These are phyloP conservation scores for Cyanoramphus novaezelandiae DNA, from an alignment of 2,113 vertebrate species.

Conservation along the genomic window DNA sequence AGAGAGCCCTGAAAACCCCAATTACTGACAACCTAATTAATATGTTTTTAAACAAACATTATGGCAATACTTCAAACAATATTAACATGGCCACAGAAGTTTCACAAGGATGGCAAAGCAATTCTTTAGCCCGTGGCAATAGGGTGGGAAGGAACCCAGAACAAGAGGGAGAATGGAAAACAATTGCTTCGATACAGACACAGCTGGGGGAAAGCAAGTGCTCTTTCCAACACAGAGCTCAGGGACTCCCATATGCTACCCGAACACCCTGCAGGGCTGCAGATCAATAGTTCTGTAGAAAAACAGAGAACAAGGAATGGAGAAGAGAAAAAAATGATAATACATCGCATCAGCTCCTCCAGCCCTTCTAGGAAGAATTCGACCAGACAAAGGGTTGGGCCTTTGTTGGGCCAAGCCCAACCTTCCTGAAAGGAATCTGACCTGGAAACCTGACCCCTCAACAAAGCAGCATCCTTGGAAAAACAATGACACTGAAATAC, in stretches of 20 bases:
- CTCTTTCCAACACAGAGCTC: background rate
- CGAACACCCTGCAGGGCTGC: background rate
- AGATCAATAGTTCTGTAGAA: conserved; percentile 5
- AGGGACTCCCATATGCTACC: background rate
- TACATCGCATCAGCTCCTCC: background rate
- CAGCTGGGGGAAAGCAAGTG: background rate
- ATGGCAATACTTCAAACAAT: conserved; percentile 13
- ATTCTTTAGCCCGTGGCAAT: background rate
- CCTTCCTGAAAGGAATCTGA: background rate
- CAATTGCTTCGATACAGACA: background rate
- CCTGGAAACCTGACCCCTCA: background rate
- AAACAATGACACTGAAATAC: background rate
- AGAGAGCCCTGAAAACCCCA: conserved; percentile 35
- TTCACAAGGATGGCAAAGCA: background rate
- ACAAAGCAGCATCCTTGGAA: background rate
- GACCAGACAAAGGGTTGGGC: background rate
- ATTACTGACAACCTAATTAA: conserved; percentile 36
- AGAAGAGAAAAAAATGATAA: background rate
- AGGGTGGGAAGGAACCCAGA: conserved; percentile 16
- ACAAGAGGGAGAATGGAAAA: background rate
- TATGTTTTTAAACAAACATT: conserved; percentile 42
- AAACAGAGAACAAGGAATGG: background rate
- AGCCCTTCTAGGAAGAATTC: background rate
- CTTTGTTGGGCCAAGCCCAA: background rate
- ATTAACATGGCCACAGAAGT: background rate